phyloP scores from a whole-genome alignment of 1,140 invertebrate genomes.

The Sycophila sp. region DNA sequence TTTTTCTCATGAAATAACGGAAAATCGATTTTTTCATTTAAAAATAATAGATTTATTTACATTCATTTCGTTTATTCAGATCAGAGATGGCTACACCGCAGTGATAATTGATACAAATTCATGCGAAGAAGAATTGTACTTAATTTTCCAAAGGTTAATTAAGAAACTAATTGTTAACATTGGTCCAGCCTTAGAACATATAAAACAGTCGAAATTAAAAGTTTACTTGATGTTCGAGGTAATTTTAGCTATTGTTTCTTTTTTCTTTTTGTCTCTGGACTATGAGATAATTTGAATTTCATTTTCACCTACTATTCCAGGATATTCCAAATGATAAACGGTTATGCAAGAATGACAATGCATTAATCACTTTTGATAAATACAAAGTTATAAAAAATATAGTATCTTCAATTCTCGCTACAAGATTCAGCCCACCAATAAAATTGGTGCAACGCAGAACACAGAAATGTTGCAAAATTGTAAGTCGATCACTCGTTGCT shows the following conservation, averaged over 20 bases:
- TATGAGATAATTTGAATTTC: background rate
- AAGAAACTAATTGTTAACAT: conserved; percentile 38
- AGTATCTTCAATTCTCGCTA: conserved; percentile 34
- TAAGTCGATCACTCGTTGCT: conserved; percentile 41
- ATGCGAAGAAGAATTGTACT: conserved; percentile 50
- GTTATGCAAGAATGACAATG: conserved; percentile 18
- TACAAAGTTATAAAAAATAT: conserved; percentile 28
- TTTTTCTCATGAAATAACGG: background rate
- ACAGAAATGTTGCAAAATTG: conserved; percentile 38
- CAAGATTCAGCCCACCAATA: conserved; percentile 42
- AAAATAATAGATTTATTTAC: background rate
- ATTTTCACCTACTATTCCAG: conserved; percentile 14
- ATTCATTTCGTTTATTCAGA: conserved; percentile 24
- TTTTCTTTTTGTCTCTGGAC: conserved; percentile 19
- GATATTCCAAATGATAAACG: conserved; percentile 34
- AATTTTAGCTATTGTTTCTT: conserved; percentile 2
- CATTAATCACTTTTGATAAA: background rate
- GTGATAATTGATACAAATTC: conserved; percentile 47
- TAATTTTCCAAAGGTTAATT: conserved; percentile 43
- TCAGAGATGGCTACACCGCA: conserved; percentile 26
- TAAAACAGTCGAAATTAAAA: conserved; percentile 35
- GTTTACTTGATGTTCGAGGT: conserved; percentile 45
- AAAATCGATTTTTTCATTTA: background rate
- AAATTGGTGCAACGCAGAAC: conserved; percentile 6
- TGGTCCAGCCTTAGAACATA: conserved; percentile 39